These are phyloP conservation scores for Holothuria leucospilota DNA, from an alignment of 53 echinoderm and acorn worm genomes.

Conservation along the genomic window DNA sequence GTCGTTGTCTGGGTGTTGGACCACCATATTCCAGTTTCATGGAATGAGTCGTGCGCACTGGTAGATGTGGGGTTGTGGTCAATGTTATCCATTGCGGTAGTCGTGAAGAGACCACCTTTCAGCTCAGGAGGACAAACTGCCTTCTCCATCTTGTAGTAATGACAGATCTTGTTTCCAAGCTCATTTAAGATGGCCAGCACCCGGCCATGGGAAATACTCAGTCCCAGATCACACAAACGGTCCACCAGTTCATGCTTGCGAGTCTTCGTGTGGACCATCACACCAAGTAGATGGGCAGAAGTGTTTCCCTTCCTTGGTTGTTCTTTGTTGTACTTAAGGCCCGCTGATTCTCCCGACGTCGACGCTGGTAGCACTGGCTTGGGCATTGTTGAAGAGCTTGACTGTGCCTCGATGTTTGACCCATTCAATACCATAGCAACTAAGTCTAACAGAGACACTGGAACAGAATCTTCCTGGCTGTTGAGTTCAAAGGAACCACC, in stretches of 20 bases:
- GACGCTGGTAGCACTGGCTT: not conserved
- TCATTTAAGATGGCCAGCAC: constrained; percentile 50
- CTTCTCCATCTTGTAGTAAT: no score
- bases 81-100: constrained; percentile 68
- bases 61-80: constrained; percentile 71
- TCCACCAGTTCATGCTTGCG: no score
- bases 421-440: constrained; percentile 63
- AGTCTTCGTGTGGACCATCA: no score
- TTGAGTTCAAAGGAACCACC: constrained; percentile 28
- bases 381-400: constrained; percentile 8
- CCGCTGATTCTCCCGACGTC: not conserved
- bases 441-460: constrained; percentile 31
- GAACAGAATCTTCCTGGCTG: no score
- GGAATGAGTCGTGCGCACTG: no score
- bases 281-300: constrained; percentile 55
- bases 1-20: no score
- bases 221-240: no score
- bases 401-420: constrained; percentile 22
- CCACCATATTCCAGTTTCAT: no score
- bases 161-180: constrained; percentile 44
- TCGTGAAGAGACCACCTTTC: no score
- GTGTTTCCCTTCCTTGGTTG: constrained; percentile 44
- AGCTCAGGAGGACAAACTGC: no score
- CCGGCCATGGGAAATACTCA: constrained; percentile 65
- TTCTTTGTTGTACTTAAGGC: not conserved